Evolutionary conservation across 1,140 invertebrate genomes (phyloP), one percentile per base, ranked within the genome.

Genomic region (Trichonephila clavata): DNA sequence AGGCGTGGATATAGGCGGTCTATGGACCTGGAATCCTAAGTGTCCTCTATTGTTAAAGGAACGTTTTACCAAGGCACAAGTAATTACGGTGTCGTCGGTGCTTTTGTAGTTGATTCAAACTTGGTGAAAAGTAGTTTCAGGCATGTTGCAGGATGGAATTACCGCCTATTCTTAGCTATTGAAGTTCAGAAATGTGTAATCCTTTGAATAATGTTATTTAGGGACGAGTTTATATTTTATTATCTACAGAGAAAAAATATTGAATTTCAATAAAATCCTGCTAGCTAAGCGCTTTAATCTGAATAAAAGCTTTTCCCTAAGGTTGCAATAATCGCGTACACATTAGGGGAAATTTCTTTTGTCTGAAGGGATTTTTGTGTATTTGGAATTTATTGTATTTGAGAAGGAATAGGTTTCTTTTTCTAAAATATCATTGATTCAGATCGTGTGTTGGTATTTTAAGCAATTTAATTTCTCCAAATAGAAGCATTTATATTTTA

Each of bases 1-100:
- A 91, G 90, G 90, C 90, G 90, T 91, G 90, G 90, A 65, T 24
- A 27, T 77, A 39, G 90, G 71, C 80, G 86, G 86, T 91, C 77
- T 43, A 61, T 16, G 27, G 60, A 91, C 57, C 77, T 32, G 43
- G 24, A 90, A 81, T 81, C 63, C 88, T 81, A 60, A 91, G 68
- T 91, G 88, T 90, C 68, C 80, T 32, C 80, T 77, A 91, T 91
- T 91, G 90, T 91, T 60, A 39, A 39, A 8, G 21, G 80, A 61
- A 60, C 57, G 24, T 57, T 90, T 77, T 90, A 90, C 88, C 88
- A 90, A n/a, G 24, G 65, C 63, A 50, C 50, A 43, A 43, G 88
- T 90, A 90, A 90, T 80, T 90, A 63, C 68, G 16, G 7, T 77
- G 68, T 90, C 43, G 65, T 57, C 63, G 20, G 20, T 27, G 88